These are phyloP conservation scores for Oligia strigilis DNA, from an alignment of 2,888 invertebrate species.

Conservation along the genomic window DNA sequence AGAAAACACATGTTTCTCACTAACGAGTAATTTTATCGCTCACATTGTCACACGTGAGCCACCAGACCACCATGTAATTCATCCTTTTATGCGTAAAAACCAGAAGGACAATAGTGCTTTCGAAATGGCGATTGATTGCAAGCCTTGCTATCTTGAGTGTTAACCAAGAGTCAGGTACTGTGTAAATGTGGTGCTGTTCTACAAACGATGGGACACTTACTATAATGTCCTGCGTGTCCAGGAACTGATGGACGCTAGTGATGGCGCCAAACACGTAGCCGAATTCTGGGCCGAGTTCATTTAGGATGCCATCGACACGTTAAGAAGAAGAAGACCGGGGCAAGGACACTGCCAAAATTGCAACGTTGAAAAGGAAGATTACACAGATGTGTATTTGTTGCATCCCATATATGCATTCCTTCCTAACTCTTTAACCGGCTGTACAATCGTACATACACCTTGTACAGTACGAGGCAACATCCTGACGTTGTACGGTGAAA, in stretches of 20 bases:
- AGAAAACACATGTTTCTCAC: background rate
- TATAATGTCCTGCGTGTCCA: background rate
- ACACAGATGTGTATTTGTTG: background rate
- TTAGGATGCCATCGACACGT: background rate
- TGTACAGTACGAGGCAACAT: conserved; percentile 35
- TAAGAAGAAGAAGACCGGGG: background rate
- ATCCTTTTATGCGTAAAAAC: background rate
- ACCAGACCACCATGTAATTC: background rate
- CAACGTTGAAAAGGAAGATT: background rate
- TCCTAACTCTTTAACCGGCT: too few relatives aligned
- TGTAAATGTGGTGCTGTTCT: background rate
- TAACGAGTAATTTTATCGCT: conserved; percentile 13
- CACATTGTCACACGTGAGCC: background rate
- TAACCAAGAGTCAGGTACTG: background rate
- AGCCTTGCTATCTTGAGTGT: background rate
- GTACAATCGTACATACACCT: background rate
- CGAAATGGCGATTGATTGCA: background rate
- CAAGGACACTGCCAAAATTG: background rate
- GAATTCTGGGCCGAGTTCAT: background rate
- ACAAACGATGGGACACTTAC: background rate
- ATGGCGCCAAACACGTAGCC: background rate
- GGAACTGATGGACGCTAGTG: background rate
- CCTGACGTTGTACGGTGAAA: conserved; percentile 31
- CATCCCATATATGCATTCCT: background rate
- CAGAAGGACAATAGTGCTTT: background rate